These are phyloP conservation scores for Cirrhinus molitorella DNA, from an alignment of 2,797 vertebrate species.

Conservation along the genomic window DNA sequence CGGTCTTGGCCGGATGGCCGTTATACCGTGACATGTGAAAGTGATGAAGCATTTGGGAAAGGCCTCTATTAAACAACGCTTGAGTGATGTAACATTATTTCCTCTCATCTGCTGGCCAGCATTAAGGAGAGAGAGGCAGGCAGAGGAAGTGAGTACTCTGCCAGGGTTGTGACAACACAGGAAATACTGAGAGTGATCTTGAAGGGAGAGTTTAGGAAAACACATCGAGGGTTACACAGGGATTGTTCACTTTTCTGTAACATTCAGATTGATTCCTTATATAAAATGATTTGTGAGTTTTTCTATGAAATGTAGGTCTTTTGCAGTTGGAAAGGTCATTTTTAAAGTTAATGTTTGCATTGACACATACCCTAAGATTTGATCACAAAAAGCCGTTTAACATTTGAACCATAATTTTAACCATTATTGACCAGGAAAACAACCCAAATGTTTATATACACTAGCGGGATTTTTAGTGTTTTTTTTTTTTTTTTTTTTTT, in stretches of 20 bases:
- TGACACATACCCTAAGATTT: background rate
- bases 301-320: background rate
- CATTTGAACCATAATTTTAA: no score
- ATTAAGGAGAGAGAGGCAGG: background rate
- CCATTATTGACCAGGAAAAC: background rate
- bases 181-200: background rate
- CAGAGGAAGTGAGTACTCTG: slow-evolving; percentile 15
- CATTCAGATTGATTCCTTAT: background rate
- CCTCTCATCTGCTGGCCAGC: background rate
- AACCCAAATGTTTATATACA: no score
- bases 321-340: background rate
- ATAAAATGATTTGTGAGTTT: background rate
- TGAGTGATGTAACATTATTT: slow-evolving; percentile 1
- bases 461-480: no score
- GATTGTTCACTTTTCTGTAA: background rate
- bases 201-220: slow-evolving; percentile 18
- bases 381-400: background rate
- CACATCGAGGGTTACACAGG: background rate
- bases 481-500: no score
- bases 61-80: slow-evolving; percentile 41
- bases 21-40: background rate
- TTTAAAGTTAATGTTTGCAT: background rate
- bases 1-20: background rate
- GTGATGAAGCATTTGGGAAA: slow-evolving; percentile 43
- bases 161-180: background rate